phyloP scores from a whole-genome alignment of 2,113 vertebrate genomes.

The Chascanopsetta lugubris region DNA sequence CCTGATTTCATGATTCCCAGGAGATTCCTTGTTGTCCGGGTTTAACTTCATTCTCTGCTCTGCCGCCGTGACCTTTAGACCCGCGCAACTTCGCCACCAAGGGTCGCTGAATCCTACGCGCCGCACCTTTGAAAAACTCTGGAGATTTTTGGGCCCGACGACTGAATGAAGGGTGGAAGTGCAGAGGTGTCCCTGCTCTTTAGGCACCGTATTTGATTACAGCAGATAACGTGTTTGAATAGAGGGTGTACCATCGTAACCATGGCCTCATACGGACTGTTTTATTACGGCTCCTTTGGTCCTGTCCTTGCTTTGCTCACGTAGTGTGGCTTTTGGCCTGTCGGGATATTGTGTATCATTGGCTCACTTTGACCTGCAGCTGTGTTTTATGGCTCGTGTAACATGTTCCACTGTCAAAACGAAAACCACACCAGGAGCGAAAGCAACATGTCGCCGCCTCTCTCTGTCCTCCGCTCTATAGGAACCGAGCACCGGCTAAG shows the following conservation, averaged over 20 bases:
- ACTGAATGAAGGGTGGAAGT: no score
- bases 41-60: conserved; percentile 30
- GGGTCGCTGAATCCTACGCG: no score
- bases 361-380: neutral
- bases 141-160: neutral
- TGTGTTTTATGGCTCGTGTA: neutral
- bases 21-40: conserved; percentile 40
- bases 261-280: neutral
- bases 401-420: neutral
- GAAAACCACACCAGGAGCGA: neutral
- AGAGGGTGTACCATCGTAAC: neutral
- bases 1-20: conserved; percentile 55
- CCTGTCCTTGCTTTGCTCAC: no score
- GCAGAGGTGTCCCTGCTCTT: no score
- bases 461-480: neutral
- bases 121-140: no score
- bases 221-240: neutral
- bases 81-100: no score
- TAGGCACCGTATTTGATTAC: neutral
- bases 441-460: neutral
- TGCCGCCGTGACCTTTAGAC: conserved; percentile 45
- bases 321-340: neutral
- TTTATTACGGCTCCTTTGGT: neutral
- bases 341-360: neutral
- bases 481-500: no score